These are phyloP conservation scores for Malurus elegans DNA, from an alignment of 2,113 vertebrate genomes.

Conservation along the genomic window DNA sequence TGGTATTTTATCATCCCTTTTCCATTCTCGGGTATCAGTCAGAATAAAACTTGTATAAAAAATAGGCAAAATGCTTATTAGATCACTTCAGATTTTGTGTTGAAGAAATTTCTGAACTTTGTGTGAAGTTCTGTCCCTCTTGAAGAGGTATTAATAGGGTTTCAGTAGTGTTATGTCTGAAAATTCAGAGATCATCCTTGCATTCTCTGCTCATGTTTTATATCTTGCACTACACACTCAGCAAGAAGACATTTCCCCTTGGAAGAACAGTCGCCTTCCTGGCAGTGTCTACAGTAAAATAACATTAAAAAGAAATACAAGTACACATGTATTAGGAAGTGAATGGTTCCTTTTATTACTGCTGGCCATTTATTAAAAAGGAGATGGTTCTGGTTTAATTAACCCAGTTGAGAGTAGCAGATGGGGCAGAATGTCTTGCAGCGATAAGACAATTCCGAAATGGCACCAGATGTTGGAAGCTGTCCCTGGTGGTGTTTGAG, in stretches of 20 bases:
- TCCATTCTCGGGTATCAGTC: neutral
- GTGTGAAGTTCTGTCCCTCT: neutral
- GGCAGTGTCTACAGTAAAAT: constrained; percentile 54
- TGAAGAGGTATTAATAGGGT: neutral
- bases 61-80: neutral
- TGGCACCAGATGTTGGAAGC: constrained; percentile 84
- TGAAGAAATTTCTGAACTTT: neutral
- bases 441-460: constrained; percentile 82
- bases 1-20: neutral
- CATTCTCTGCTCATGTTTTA: neutral
- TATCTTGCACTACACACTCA: rapidly evolving
- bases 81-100: neutral
- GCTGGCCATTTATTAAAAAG: constrained; percentile 79
- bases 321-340: constrained; percentile 58
- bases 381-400: constrained; percentile 80
- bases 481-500: constrained; percentile 88
- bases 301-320: constrained; percentile 74
- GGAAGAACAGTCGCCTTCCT: constrained; percentile 32
- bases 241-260: constrained; percentile 9
- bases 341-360: constrained; percentile 77
- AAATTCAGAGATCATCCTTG: neutral
- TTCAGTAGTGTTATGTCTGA: neutral
- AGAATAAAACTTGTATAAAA: neutral
- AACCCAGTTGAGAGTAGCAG: constrained; percentile 88
- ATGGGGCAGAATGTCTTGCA: constrained; percentile 86